A percentile compares a stretch with the other conserved stretches of the same genome.
Conservation (phyloP, 1,140 invertebrate species). For the Heliconius melpomene region DNA sequence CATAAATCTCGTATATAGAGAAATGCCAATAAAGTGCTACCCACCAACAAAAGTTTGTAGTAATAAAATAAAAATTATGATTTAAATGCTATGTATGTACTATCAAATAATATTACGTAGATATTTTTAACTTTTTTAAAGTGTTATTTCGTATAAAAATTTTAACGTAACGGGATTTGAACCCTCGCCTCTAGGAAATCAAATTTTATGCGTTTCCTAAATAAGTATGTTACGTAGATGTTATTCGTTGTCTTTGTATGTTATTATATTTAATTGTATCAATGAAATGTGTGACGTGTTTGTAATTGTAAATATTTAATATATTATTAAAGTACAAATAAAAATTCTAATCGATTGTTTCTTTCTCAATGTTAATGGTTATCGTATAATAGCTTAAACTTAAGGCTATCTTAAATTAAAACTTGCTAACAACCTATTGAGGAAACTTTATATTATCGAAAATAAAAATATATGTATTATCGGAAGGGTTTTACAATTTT, state of each 20-base stretch:
- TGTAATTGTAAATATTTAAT: conserved; percentile 53
- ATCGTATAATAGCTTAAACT: no score
- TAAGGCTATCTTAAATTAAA: no score
- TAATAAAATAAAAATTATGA: not conserved
- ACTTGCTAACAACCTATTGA: no score
- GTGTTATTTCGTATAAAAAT: no score
- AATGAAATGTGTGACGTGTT: conserved; percentile 28
- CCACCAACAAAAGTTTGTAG: conserved; percentile 29
- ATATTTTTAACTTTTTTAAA: no score
- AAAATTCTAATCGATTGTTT: not conserved
- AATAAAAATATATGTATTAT: no score
- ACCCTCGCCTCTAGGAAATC: no score
- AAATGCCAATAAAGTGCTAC: conserved; percentile 7
- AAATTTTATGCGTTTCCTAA: no score
- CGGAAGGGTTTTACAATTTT: no score
- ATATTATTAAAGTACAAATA: conserved; percentile 57
- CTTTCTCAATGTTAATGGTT: not conserved
- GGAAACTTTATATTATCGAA: no score
- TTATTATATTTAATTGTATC: conserved; percentile 7
- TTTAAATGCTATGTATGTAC: not conserved
- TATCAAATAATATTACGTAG: not conserved
- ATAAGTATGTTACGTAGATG: not conserved
- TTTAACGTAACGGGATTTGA: no score
- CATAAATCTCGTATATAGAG: conserved; percentile 3
- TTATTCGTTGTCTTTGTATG: not conserved